Evolutionary conservation across 2,797 vertebrate genomes (phyloP).

Genomic region (Vultur gryphus): DNA sequence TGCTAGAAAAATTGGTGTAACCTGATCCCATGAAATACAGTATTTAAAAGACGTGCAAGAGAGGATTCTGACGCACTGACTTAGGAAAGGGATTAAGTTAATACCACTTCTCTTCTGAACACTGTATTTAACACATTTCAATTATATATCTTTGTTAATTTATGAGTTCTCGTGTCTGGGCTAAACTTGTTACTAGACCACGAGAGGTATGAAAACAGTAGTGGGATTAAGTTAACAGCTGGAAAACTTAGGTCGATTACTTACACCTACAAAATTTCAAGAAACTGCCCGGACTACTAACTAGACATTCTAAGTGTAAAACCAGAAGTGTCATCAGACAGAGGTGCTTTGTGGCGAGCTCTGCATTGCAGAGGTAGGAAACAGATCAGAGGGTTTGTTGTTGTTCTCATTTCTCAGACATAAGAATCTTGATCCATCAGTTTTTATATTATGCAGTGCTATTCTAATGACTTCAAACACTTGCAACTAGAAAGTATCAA

Average conservation of each 20-base stretch:
- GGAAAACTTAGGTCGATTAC: not conserved
- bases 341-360: not conserved
- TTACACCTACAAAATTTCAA: not conserved
- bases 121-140: not conserved
- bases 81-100: not conserved
- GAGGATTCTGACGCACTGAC: not conserved
- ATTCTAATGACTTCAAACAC: constrained; percentile 29
- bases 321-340: not conserved
- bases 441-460: constrained; percentile 1
- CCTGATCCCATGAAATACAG: not conserved
- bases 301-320: not conserved
- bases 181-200: not conserved
- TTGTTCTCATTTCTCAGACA: constrained; percentile 9
- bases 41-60: not conserved
- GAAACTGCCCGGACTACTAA: not conserved
- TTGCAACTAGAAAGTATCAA: not conserved
- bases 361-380: constrained; percentile 28
- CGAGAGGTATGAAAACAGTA: not conserved
- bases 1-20: not conserved
- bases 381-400: not conserved
- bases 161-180: not conserved
- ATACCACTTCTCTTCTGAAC: not conserved
- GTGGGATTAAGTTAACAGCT: not conserved
- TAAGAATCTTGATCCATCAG: not conserved
- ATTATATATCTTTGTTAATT: not conserved